phyloP scores from a whole-genome alignment of 1,140 invertebrate genomes.

The Drosophila elegans region DNA sequence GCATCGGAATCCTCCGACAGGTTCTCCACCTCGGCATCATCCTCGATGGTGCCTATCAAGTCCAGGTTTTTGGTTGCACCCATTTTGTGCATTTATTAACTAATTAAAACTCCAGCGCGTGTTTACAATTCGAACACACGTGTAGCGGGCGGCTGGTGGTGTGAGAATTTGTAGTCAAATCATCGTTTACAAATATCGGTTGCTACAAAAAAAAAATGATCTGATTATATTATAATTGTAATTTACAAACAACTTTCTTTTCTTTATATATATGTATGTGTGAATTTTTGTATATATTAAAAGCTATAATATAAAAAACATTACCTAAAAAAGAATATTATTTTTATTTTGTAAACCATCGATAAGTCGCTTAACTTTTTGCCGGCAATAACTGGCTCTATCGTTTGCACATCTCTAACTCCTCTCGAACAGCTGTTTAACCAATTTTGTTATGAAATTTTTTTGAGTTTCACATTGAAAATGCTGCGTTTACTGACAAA shows the following conservation, averaged over 20 bases:
- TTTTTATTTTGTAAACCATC: not conserved
- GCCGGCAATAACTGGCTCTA: not conserved
- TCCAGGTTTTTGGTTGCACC: conserved; percentile 76
- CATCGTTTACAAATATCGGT: not conserved
- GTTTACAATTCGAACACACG: conserved; percentile 69
- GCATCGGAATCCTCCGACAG: conserved; percentile 92
- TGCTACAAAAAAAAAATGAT: too few species aligned
- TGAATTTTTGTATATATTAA: too few species aligned
- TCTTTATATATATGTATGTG: too few species aligned
- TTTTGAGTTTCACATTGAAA: conserved; percentile 20
- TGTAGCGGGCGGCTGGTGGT: conserved; percentile 43
- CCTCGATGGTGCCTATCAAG: conserved; percentile 89
- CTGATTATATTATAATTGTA: not conserved
- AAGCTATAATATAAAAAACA: not conserved
- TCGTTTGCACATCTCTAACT: not conserved
- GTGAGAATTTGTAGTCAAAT: not conserved
- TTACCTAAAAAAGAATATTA: not conserved
- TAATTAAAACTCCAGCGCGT: conserved; percentile 46
- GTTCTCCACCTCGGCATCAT: conserved; percentile 91
- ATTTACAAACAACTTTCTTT: too few species aligned
- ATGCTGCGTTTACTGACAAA: conserved; percentile 69
- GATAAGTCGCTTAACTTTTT: not conserved
- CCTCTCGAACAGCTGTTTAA: conserved; percentile 44
- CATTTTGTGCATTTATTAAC: conserved; percentile 49
- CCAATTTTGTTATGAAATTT: conserved; percentile 77